phyloP scores from a whole-genome alignment of 2,113 vertebrate species.

The Serranochromis macrocephalus region DNA sequence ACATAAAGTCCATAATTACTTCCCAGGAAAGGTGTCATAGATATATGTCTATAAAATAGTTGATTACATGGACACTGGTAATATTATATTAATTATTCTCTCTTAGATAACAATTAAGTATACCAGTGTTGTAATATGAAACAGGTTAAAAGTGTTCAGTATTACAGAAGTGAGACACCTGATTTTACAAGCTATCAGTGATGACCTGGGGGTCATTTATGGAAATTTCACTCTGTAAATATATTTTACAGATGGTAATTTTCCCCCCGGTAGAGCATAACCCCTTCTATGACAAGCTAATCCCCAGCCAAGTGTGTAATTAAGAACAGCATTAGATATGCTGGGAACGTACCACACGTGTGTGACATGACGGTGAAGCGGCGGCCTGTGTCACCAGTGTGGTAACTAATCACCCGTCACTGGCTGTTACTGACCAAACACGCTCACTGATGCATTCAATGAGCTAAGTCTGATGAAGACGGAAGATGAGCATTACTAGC shows the following conservation, averaged over 20 bases:
- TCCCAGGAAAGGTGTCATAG: not conserved
- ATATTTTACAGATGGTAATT: constrained; percentile 25
- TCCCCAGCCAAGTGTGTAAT: constrained; percentile 58
- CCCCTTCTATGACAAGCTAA: constrained; percentile 40
- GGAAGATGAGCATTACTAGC: not conserved
- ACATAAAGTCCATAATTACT: not conserved
- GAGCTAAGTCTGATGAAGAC: not conserved
- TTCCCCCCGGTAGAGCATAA: constrained; percentile 5
- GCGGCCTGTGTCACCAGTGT: not conserved
- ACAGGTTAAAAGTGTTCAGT: not conserved
- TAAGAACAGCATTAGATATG: constrained; percentile 19
- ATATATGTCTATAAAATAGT: not conserved
- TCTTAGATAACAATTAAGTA: not conserved
- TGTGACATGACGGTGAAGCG: not conserved
- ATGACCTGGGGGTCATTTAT: constrained; percentile 25
- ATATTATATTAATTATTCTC: not conserved
- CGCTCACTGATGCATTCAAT: not conserved
- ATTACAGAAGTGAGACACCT: not conserved
- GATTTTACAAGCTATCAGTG: constrained; percentile 17
- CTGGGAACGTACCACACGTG: not conserved
- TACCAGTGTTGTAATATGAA: not conserved
- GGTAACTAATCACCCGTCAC: constrained; percentile 30
- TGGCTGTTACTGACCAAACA: not conserved
- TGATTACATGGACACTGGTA: not conserved
- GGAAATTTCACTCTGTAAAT: constrained; percentile 35